Evolutionary conservation across 2,113 vertebrate genomes (phyloP).

Genomic region (Taurulus bubalis): DNA sequence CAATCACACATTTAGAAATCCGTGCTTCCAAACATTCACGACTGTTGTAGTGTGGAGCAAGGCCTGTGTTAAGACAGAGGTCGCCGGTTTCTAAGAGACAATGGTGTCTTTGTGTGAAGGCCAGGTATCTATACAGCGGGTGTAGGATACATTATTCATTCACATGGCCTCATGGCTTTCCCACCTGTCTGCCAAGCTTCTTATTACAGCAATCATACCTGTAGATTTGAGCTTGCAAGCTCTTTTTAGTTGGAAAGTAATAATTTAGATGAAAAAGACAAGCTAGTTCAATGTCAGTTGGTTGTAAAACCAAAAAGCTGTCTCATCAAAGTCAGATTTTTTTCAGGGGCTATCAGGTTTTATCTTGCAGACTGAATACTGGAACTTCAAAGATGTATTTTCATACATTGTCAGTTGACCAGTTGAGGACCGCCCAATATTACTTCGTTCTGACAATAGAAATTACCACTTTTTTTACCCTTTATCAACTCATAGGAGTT

Average conservation of each 20-base stretch:
- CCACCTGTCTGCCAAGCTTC: conserved; percentile 58
- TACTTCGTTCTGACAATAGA: conserved; percentile 40
- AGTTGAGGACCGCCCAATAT: conserved; percentile 30
- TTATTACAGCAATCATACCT: conserved; percentile 62
- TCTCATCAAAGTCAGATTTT: conserved; percentile 9
- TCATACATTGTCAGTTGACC: conserved; percentile 27
- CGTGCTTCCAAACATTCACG: neutral
- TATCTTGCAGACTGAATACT: neutral
- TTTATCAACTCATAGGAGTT: conserved; percentile 47
- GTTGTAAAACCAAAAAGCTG: conserved; percentile 18
- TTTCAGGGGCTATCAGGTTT: neutral
- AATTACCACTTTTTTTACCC: conserved; percentile 42
- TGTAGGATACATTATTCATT: conserved; percentile 47
- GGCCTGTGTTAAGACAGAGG: conserved; percentile 8
- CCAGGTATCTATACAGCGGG: conserved; percentile 26
- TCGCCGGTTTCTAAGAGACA: conserved; percentile 30
- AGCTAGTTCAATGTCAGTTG: neutral
- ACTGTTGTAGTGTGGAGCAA: conserved; percentile 7
- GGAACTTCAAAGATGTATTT: conserved; percentile 31
- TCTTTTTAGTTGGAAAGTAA: conserved; percentile 16
- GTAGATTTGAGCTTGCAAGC: conserved; percentile 47
- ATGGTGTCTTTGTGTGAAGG: conserved; percentile 47
- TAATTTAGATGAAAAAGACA: conserved; percentile 26
- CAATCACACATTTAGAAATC: neutral
- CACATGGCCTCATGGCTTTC: conserved; percentile 56